Conservation (phyloP, 2,888 invertebrate genomes). For the Ecliptopera silaceata region DNA sequence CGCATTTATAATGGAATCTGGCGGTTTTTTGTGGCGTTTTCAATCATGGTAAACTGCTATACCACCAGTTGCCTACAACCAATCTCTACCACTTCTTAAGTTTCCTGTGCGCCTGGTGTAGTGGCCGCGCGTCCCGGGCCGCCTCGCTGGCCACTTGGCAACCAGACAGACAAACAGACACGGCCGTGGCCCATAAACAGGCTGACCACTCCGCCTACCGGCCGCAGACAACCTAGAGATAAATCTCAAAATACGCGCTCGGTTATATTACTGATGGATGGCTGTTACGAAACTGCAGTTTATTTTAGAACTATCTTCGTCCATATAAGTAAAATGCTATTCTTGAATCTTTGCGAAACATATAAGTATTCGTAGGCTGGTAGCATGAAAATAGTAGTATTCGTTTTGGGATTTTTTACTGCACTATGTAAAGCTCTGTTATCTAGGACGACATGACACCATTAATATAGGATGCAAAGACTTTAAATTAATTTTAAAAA, state of each 20-base stretch:
- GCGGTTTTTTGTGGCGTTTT: background rate
- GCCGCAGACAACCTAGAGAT: constrained; percentile 16
- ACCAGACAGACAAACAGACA: constrained; percentile 60
- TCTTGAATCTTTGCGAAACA: too few relatives aligned
- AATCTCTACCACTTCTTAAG: constrained; percentile 41
- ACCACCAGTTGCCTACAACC: constrained; percentile 9
- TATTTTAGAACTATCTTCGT: background rate
- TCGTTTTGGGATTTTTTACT: too few relatives aligned
- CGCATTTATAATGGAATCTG: background rate
- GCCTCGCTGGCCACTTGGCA: constrained; percentile 76
- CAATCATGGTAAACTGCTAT: background rate
- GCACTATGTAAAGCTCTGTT: too few relatives aligned
- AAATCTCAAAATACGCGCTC: constrained; percentile 9
- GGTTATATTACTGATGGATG: background rate
- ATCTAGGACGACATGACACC: too few relatives aligned
- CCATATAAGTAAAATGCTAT: too few relatives aligned
- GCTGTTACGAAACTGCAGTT: background rate
- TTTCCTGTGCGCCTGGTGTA: constrained; percentile 68
- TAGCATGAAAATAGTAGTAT: too few relatives aligned
- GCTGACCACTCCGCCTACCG: constrained; percentile 44
- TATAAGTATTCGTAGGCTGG: too few relatives aligned
- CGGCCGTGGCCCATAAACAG: constrained; percentile 50
- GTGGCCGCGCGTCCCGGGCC: constrained; percentile 64
- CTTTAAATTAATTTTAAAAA: too few relatives aligned
- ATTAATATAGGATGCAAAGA: too few relatives aligned